Evolutionary conservation across 2,888 invertebrate genomes (phyloP).

Genomic region (Platycheirus rosarum): DNA sequence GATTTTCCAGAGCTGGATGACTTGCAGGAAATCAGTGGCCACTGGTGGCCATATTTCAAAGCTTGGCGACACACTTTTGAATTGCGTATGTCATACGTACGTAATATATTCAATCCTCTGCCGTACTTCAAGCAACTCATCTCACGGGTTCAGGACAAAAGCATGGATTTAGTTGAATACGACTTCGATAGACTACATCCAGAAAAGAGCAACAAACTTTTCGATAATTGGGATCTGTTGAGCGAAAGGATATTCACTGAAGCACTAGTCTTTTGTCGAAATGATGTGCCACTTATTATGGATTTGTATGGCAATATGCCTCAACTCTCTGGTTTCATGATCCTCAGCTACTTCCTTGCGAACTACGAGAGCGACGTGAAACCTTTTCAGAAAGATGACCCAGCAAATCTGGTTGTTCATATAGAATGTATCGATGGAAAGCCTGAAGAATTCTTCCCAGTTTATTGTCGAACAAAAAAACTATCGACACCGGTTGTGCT

Average conservation of each 20-base stretch:
- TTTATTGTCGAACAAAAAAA: not conserved
- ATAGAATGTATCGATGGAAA: slow-evolving; percentile 5
- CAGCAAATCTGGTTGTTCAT: slow-evolving; percentile 29
- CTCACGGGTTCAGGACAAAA: not conserved
- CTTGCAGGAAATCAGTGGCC: not conserved
- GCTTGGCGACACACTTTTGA: slow-evolving; percentile 23
- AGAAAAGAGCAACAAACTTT: not conserved
- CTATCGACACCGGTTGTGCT: slow-evolving; percentile 16
- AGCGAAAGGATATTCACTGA: slow-evolving; percentile 37
- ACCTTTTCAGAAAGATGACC: slow-evolving; percentile 24
- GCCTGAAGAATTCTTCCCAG: not conserved
- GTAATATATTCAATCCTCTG: not conserved
- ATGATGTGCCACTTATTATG: slow-evolving; percentile 39
- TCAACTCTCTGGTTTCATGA: slow-evolving; percentile 22
- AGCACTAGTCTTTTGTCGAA: slow-evolving; percentile 10
- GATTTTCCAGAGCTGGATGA: slow-evolving; percentile 41
- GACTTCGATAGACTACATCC: slow-evolving; percentile 40
- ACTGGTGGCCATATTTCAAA: slow-evolving; percentile 3
- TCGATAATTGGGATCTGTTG: slow-evolving; percentile 24
- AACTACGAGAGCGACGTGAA: slow-evolving; percentile 17
- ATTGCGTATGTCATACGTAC: slow-evolving; percentile 8
- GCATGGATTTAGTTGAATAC: slow-evolving; percentile 2
- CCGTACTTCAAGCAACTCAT: slow-evolving; percentile 20
- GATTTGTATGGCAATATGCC: slow-evolving; percentile 31
- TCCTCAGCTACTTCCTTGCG: slow-evolving; percentile 34